Conservation (phyloP, 2,888 invertebrate species). For the Aelia acuminata region DNA sequence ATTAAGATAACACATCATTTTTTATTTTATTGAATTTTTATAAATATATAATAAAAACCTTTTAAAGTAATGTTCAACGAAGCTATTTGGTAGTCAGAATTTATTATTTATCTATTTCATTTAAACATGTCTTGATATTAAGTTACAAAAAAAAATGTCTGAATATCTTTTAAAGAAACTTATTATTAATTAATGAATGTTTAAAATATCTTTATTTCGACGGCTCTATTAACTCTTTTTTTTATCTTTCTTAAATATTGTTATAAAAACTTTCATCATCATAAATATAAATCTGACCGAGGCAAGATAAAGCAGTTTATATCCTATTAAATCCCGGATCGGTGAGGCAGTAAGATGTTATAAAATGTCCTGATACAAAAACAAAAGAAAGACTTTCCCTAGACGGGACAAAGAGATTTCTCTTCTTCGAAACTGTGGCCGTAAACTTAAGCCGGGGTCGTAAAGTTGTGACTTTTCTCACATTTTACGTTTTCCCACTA, state of each 20-base stretch:
- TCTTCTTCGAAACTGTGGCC: slow-evolving; percentile 23
- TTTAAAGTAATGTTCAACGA: too few relatives aligned
- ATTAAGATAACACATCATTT: too few relatives aligned
- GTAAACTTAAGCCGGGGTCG: slow-evolving; percentile 30
- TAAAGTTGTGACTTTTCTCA: slow-evolving; percentile 49
- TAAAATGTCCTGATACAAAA: slow-evolving; percentile 9
- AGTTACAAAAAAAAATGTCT: too few relatives aligned
- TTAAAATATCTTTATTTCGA: too few relatives aligned
- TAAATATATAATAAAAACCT: too few relatives aligned
- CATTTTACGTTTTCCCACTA: slow-evolving; percentile 39
- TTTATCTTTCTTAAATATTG: background rate
- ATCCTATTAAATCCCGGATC: background rate
- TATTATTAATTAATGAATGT: too few relatives aligned
- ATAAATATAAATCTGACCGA: background rate
- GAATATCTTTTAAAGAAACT: too few relatives aligned
- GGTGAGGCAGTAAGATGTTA: background rate
- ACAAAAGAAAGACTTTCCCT: background rate
- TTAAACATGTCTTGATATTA: too few relatives aligned
- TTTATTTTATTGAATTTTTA: too few relatives aligned
- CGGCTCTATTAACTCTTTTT: background rate
- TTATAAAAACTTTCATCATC: background rate
- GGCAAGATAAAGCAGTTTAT: background rate
- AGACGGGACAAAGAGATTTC: slow-evolving; percentile 34
- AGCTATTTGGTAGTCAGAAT: too few relatives aligned
- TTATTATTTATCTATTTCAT: too few relatives aligned